Evolutionary conservation across 2,888 invertebrate species (phyloP).

Genomic region (Toxonevra muliebris): DNA sequence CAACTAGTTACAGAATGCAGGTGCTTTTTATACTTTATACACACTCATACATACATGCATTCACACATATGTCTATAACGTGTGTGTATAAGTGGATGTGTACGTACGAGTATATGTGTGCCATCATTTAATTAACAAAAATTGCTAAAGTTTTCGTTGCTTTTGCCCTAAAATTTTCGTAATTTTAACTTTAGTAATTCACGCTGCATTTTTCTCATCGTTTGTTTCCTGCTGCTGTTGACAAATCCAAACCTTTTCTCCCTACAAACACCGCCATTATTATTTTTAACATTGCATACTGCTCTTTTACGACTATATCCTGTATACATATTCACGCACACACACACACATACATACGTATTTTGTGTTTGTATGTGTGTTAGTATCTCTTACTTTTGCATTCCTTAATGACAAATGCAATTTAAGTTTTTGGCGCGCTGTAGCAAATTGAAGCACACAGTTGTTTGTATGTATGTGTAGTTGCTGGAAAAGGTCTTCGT

Average conservation of each 20-base stretch:
- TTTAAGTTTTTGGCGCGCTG: conserved; percentile 30
- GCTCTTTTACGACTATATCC: too few relatives aligned
- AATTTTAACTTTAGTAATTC: conserved; percentile 33
- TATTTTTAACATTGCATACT: too few relatives aligned
- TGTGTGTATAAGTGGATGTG: neutral
- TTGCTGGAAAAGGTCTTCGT: too few relatives aligned
- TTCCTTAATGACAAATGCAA: conserved; percentile 32
- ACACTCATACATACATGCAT: neutral
- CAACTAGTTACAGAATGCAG: too few relatives aligned
- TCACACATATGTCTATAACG: neutral
- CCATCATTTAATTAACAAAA: conserved; percentile 25
- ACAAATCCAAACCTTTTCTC: too few relatives aligned
- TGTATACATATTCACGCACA: neutral
- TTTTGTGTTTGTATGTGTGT: neutral
- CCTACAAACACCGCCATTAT: too few relatives aligned
- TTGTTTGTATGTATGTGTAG: neutral
- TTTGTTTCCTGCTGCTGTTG: neutral
- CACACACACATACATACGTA: conserved; percentile 1
- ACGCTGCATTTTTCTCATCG: conserved; percentile 15
- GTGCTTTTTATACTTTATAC: too few relatives aligned
- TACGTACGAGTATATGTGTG: neutral
- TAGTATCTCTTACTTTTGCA: conserved; percentile 3
- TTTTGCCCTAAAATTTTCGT: conserved; percentile 5
- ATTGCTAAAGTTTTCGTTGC: conserved; percentile 8
- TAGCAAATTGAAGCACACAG: conserved; percentile 18